These are phyloP conservation scores for Ctenopoma multispine DNA, from an alignment of 2,797 vertebrate genomes.

Conservation along the genomic window DNA sequence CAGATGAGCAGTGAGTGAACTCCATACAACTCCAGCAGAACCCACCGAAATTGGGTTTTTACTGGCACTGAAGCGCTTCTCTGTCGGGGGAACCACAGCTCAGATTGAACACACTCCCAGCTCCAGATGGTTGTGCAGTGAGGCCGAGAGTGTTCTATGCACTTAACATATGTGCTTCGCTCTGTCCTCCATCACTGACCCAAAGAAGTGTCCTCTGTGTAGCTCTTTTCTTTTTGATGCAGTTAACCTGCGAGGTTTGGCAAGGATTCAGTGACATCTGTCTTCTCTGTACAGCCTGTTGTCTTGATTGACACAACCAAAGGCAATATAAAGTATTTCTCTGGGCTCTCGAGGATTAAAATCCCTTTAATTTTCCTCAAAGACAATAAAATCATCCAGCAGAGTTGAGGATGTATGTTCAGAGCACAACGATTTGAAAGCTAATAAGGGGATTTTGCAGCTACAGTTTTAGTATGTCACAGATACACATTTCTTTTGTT, in stretches of 20 bases:
- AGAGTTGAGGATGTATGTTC: not conserved
- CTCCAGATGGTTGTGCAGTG: conserved; percentile 74
- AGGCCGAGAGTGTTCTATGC: conserved; percentile 55
- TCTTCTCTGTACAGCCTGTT: conserved; percentile 22
- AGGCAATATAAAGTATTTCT: conserved; percentile 47
- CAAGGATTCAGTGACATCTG: conserved; percentile 37
- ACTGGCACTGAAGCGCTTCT: conserved; percentile 70
- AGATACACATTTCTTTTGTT: not conserved
- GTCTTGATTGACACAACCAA: conserved; percentile 40
- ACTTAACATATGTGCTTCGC: conserved; percentile 64
- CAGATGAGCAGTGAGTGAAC: conserved; percentile 80
- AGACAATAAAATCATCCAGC: no score
- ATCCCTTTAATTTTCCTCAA: conserved; percentile 28
- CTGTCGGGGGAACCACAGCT: conserved; percentile 76
- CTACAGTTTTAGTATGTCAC: not conserved
- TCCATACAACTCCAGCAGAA: conserved; percentile 72
- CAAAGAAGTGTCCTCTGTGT: conserved; percentile 45
- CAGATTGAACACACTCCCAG: conserved; percentile 66
- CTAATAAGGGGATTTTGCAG: not conserved
- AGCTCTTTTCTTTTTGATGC: conserved; percentile 57
- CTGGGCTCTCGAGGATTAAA: conserved; percentile 27
- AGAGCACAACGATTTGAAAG: not conserved
- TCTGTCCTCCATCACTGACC: conserved; percentile 62
- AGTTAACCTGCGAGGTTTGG: conserved; percentile 29
- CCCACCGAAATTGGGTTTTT: conserved; percentile 78